These are phyloP conservation scores for Amblyopsis rosae DNA, from an alignment of 2,113 vertebrate genomes.

Conservation along the genomic window DNA sequence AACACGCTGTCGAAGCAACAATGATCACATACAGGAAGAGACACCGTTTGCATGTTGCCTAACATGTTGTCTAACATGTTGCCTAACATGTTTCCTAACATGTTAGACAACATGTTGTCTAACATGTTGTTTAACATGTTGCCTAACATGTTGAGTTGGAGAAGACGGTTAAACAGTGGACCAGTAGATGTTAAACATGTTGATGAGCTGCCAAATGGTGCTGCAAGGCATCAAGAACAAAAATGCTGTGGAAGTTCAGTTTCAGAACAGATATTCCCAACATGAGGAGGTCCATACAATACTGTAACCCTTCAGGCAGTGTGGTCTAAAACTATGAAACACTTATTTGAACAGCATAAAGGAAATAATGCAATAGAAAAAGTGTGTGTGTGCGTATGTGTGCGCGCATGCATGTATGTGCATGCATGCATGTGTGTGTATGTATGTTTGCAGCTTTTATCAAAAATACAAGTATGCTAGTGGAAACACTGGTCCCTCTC, in stretches of 20 bases:
- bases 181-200: not conserved
- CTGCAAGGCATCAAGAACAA: too few relatives aligned
- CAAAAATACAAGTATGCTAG: too few relatives aligned
- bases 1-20: conserved; percentile 81
- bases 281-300: too few relatives aligned
- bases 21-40: not conserved
- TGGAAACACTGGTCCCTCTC: too few relatives aligned
- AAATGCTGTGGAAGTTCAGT: too few relatives aligned
- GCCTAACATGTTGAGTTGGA: too few relatives aligned
- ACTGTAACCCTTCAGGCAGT: too few relatives aligned
- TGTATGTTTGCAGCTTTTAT: not conserved
- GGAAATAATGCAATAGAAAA: not conserved
- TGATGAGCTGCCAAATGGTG: not conserved
- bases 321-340: too few relatives aligned
- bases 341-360: too few relatives aligned
- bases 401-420: not conserved
- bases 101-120: conserved; percentile 8
- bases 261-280: too few relatives aligned
- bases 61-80: not conserved
- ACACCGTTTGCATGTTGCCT: not conserved
- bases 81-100: too few relatives aligned
- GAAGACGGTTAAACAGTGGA: too few relatives aligned
- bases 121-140: not conserved
- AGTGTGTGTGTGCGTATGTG: not conserved
- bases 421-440: not conserved